Conservation (phyloP, 1,140 invertebrate species). For the Trichonephila inaurata region DNA sequence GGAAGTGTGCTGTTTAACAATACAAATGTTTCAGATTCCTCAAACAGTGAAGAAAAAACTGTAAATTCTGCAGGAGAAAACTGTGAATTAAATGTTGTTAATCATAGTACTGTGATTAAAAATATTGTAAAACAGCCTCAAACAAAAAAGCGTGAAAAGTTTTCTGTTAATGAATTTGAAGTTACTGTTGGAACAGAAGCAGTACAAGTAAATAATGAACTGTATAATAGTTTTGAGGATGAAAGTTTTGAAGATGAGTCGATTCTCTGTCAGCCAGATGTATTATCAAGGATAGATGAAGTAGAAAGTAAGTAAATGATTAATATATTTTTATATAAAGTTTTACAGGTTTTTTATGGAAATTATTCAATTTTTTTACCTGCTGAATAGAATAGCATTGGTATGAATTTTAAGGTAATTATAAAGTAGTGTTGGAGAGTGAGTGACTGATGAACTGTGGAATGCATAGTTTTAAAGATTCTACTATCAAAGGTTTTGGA, state of each 20-base stretch:
- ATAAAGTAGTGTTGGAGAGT: too few relatives aligned
- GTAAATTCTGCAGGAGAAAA: neutral
- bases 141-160: neutral
- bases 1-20: neutral
- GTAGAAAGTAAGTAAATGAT: constrained; percentile 65
- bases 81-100: neutral
- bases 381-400: too few relatives aligned
- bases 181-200: neutral
- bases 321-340: too few relatives aligned
- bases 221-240: constrained; percentile 69
- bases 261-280: constrained; percentile 64
- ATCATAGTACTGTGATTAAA: neutral
- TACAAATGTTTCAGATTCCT: neutral
- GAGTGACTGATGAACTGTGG: too few relatives aligned
- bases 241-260: constrained; percentile 68
- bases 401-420: too few relatives aligned
- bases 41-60: neutral
- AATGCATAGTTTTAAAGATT: too few relatives aligned
- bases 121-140: neutral
- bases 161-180: constrained; percentile 11
- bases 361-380: too few relatives aligned
- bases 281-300: constrained; percentile 67
- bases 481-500: too few relatives aligned
- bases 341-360: too few relatives aligned
- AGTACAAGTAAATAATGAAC: neutral